phyloP scores from a whole-genome alignment of 2,113 vertebrate genomes.

The Elephantulus edwardii region DNA sequence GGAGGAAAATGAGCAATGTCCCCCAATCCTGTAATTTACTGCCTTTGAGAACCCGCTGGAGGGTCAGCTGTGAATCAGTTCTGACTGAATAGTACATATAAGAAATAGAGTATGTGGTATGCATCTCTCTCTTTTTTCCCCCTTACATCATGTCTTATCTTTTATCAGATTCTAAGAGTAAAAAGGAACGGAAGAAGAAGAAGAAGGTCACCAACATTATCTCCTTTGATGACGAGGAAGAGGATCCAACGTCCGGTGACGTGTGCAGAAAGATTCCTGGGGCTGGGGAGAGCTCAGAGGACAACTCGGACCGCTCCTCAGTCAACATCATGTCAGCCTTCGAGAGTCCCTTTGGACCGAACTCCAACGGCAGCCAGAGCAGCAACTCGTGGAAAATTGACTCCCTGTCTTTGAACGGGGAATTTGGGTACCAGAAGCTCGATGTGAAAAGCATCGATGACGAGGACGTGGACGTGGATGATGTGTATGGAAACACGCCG shows the following conservation, averaged over 20 bases:
- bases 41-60: no score
- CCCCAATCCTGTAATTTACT: no score
- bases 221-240: slow-evolving; percentile 95
- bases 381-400: slow-evolving; percentile 79
- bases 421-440: slow-evolving; percentile 82
- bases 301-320: slow-evolving; percentile 81
- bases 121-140: neutral
- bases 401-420: slow-evolving; percentile 83
- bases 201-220: slow-evolving; percentile 98
- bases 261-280: slow-evolving; percentile 66
- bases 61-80: no score
- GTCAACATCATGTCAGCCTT: slow-evolving; percentile 74
- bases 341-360: slow-evolving; percentile 75
- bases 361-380: slow-evolving; percentile 77
- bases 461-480: slow-evolving; percentile 83
- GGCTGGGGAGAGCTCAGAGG: slow-evolving; percentile 83
- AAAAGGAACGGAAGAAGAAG: slow-evolving; percentile 93
- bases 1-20: no score
- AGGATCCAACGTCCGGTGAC: slow-evolving; percentile 83
- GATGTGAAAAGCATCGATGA: slow-evolving; percentile 89
- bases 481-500: slow-evolving; percentile 4
- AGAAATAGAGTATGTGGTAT: neutral
- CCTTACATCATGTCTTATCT: neutral
- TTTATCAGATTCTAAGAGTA: slow-evolving; percentile 87
- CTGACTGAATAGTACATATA: no score